Evolutionary conservation across 2,113 vertebrate genomes (phyloP), one percentile per base, ranked within the genome.

Genomic region (Quiscalus mexicanus): DNA sequence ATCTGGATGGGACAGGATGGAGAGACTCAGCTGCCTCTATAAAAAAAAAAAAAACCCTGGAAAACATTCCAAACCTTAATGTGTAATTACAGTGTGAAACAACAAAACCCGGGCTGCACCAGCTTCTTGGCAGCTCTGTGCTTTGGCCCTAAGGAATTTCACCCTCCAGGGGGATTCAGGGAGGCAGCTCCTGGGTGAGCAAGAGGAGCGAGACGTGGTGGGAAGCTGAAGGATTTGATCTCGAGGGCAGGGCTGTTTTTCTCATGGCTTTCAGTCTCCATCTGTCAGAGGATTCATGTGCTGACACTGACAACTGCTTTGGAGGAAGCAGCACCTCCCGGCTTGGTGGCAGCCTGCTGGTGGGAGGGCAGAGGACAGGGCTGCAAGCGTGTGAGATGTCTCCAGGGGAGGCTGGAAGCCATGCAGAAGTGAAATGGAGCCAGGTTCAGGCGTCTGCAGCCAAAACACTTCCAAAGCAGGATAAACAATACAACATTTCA

Each of bases 71-170:
- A 92, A 79, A 81, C 73, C 41, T 73, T 92, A 83, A 89, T 92
- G 85, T 96, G 92, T 95, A 93, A 93, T 93, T 96, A 94, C 73
- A 90, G 56, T 52, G 88, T 90, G 92, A 96, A 97, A 96, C 69
- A 93, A 90, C 82, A 93, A 93, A 95, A 53, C n/a, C 44, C 5
- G 0, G 2, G 24, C 73, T 94, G 77, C 11, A 27, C 47, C 60
- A 81, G 45, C 53, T 52, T 58, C 60, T 92, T 93, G 90, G 95
- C 92, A 96, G 80, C 68, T 90, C 53, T 30, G 12, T 75, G 56
- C 73, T 84, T 75, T 90, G 76, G 92, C 83, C 88, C 69, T 30
- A 37, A 71, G 88, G 88, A 96, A 31, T 69, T 84, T 59, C 2
- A 6, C 60, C 56, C 92, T 92, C 90, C 68, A 78, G 31, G 44